These are phyloP conservation scores for Melolontha melolontha DNA, from an alignment of 2,888 invertebrate species.

Conservation along the genomic window DNA sequence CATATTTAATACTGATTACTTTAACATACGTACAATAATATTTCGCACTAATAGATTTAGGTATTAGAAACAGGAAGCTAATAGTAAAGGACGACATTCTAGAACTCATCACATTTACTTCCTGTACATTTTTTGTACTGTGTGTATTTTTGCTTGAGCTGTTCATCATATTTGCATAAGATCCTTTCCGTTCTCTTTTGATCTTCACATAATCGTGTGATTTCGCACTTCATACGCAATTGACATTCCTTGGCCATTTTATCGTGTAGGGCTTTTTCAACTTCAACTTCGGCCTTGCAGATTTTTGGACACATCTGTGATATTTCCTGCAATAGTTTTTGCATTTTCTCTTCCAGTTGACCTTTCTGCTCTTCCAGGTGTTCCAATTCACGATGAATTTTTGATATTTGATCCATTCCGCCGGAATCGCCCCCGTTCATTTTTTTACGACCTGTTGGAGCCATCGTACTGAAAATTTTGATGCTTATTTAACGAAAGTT, in stretches of 20 bases:
- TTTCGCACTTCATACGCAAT: constrained; percentile 35
- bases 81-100: background rate
- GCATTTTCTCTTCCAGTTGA: constrained; percentile 32
- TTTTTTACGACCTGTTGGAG: constrained; percentile 18
- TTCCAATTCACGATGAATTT: constrained; percentile 26
- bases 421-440: background rate
- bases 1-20: too few relatives aligned
- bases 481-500: background rate
- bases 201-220: constrained; percentile 33
- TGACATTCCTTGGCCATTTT: constrained; percentile 38
- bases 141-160: constrained; percentile 29
- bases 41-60: too few relatives aligned
- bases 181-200: constrained; percentile 37
- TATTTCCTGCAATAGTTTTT: constrained; percentile 23
- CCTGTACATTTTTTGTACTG: constrained; percentile 24
- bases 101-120: constrained; percentile 22
- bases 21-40: too few relatives aligned
- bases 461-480: constrained; percentile 15
- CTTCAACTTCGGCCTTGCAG: constrained; percentile 33
- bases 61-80: too few relatives aligned
- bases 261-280: constrained; percentile 35
- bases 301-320: constrained; percentile 30
- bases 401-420: constrained; percentile 14
- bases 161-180: constrained; percentile 31
- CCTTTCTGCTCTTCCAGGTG: constrained; percentile 28